phyloP scores from a whole-genome alignment of 2,113 vertebrate species.

The Nansenia antarctica region DNA sequence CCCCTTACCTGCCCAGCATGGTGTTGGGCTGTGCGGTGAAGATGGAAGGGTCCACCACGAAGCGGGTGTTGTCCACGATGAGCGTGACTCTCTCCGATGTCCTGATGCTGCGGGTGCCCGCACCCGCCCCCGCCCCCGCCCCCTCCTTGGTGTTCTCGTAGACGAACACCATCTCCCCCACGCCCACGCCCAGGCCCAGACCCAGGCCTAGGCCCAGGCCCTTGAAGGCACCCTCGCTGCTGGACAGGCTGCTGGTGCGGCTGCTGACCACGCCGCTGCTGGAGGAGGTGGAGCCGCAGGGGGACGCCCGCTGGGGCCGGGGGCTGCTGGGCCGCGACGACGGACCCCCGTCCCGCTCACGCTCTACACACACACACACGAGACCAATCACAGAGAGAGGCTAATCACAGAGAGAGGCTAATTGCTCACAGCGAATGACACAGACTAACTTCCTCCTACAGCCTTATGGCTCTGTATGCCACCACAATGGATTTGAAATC shows the following conservation, averaged over 20 bases:
- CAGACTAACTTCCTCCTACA: too few relatives aligned
- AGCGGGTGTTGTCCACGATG: conserved; percentile 97
- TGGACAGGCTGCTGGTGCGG: conserved; percentile 92
- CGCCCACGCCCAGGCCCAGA: conserved; percentile 73
- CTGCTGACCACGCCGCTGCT: conserved; percentile 87
- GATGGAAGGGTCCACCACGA: conserved; percentile 96
- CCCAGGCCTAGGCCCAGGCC: too few relatives aligned
- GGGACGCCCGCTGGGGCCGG: conserved; percentile 89
- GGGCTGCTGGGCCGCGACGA: conserved; percentile 92
- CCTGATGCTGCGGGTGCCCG: conserved; percentile 80
- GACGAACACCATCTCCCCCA: conserved; percentile 93
- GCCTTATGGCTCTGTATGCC: too few relatives aligned
- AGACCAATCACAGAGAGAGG: not conserved
- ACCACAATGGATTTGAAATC: too few relatives aligned
- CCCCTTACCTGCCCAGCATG: conserved; percentile 93
- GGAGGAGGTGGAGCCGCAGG: conserved; percentile 82
- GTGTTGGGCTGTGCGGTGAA: conserved; percentile 98
- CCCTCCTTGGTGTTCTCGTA: conserved; percentile 94
- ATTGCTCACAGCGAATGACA: not conserved
- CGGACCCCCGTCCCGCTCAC: conserved; percentile 88
- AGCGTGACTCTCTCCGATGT: conserved; percentile 93
- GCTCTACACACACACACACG: conserved; percentile 72
- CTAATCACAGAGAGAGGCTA: not conserved
- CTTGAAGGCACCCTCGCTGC: conserved; percentile 91
- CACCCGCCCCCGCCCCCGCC: conserved; percentile 27